These are phyloP conservation scores for Hoplodrina ambigua DNA, from an alignment of 2,888 invertebrate species.

Conservation along the genomic window DNA sequence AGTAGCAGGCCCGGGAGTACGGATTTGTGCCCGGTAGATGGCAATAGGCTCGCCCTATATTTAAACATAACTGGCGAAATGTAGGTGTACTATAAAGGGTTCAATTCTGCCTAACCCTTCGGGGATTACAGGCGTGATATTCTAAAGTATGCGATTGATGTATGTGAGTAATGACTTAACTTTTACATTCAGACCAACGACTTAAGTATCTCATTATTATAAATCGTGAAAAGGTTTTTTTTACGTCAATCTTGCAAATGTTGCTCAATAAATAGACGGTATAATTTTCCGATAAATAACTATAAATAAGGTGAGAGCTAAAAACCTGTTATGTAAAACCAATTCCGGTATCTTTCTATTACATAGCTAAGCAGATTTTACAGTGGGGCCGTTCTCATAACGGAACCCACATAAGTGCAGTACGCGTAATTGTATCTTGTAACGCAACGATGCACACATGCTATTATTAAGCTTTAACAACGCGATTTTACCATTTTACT, in stretches of 20 bases:
- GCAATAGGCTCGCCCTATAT: no score
- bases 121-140: no score
- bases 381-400: conserved; percentile 61
- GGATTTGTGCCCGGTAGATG: no score
- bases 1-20: no score
- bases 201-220: neutral
- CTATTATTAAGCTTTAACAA: conserved; percentile 45
- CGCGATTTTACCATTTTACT: conserved; percentile 31
- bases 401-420: conserved; percentile 76
- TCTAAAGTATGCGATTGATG: no score
- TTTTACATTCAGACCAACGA: neutral
- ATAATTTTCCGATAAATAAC: neutral
- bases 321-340: conserved; percentile 41
- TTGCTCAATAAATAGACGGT: neutral
- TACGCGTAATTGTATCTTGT: conserved; percentile 73
- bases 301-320: conserved; percentile 14
- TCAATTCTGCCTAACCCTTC: no score
- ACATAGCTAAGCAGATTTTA: conserved; percentile 56
- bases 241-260: neutral
- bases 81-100: no score
- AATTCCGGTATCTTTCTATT: conserved; percentile 54
- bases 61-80: no score
- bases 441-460: conserved; percentile 66
- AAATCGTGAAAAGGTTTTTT: neutral
- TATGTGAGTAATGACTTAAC: neutral